phyloP scores from a whole-genome alignment of 2,888 invertebrate genomes.

The Chrysolina haemoptera region DNA sequence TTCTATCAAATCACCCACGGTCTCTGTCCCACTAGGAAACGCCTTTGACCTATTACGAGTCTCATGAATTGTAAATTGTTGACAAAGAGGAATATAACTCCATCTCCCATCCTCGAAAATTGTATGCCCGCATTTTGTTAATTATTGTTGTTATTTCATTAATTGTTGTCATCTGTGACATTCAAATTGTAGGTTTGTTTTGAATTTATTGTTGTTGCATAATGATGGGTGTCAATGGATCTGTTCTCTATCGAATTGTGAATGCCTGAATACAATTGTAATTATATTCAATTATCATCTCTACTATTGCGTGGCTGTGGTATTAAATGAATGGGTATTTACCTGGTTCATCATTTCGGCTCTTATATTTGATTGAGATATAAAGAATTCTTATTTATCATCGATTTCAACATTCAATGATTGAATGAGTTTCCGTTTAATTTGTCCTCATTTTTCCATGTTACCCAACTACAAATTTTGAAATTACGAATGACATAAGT shows the following conservation, averaged over 20 bases:
- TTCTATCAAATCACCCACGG: background rate
- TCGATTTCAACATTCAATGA: no score
- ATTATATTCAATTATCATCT: background rate
- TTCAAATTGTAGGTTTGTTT: background rate
- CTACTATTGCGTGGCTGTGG: background rate
- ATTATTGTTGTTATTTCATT: conserved; percentile 10
- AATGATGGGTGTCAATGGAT: conserved; percentile 13
- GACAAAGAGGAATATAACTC: background rate
- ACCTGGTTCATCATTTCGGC: no score
- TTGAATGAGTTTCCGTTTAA: no score
- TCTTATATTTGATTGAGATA: no score
- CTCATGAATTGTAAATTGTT: background rate
- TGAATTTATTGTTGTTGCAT: conserved; percentile 1
- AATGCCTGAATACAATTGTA: background rate
- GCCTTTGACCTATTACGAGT: background rate
- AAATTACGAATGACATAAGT: no score
- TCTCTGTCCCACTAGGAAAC: background rate
- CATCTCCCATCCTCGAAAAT: no score
- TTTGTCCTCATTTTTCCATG: no score
- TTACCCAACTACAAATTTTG: no score
- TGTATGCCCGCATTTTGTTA: conserved; percentile 7
- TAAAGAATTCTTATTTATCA: no score
- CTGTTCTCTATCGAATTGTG: background rate
- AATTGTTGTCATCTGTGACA: conserved; percentile 3
- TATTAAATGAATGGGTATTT: background rate